These are phyloP conservation scores for Catajapyx aquilonaris DNA, from an alignment of 1,140 invertebrate genomes.

Conservation along the genomic window DNA sequence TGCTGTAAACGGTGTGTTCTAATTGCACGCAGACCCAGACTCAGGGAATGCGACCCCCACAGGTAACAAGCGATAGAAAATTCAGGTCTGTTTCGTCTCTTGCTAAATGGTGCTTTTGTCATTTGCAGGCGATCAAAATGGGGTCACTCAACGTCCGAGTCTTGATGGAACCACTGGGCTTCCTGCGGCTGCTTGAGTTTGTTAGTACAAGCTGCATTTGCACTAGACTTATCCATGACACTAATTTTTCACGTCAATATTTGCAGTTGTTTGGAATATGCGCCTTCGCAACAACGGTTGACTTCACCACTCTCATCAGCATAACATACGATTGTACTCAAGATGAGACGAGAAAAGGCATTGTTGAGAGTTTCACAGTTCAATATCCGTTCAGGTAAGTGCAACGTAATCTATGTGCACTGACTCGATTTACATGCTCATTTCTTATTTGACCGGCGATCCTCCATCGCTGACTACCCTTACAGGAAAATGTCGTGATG, in stretches of 20 bases:
- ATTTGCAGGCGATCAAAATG: no score
- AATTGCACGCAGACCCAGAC: no score
- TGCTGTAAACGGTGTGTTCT: no score
- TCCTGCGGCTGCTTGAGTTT: not conserved
- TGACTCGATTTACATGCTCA: not conserved
- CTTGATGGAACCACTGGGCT: not conserved
- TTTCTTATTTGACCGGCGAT: not conserved
- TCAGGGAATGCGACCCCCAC: no score
- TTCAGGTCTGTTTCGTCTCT: no score
- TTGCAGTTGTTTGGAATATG: conserved; percentile 30
- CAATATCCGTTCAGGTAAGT: conserved; percentile 22
- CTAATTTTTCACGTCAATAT: no score
- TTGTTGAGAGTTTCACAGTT: conserved; percentile 10
- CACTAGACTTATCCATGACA: no score
- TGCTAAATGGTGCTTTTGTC: no score
- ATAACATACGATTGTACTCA: conserved; percentile 15
- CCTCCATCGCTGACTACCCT: not conserved
- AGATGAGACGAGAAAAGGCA: conserved; percentile 5
- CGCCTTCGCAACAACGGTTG: conserved; percentile 32
- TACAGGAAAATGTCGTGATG: not conserved
- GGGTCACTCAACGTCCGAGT: not conserved
- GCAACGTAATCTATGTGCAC: conserved; percentile 4
- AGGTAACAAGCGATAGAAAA: no score
- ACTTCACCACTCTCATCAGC: conserved; percentile 19
- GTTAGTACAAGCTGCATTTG: no score